Conservation (phyloP, 2,888 invertebrate species). For the Acronicta aceris region DNA sequence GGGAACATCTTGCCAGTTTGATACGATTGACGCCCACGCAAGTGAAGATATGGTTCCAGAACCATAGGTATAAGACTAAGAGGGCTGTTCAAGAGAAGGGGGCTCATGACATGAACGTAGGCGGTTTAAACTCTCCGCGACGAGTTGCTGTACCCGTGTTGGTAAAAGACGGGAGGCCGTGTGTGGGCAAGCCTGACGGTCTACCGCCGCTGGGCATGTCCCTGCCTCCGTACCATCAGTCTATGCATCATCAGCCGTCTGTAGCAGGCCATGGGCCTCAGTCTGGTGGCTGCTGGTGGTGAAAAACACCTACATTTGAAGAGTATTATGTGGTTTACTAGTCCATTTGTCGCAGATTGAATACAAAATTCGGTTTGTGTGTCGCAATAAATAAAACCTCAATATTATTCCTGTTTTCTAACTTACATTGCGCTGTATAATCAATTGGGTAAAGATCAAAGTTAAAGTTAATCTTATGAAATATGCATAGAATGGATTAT, state of each 20-base stretch:
- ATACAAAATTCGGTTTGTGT: constrained; percentile 42
- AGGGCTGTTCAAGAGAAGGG: constrained; percentile 98
- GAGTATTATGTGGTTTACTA: constrained; percentile 74
- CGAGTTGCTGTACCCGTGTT: constrained; percentile 98
- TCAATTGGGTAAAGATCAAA: background rate
- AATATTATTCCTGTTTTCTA: background rate
- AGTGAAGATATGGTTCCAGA: constrained; percentile 99
- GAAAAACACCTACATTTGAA: constrained; percentile 61
- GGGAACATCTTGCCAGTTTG: constrained; percentile 98
- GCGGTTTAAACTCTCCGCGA: constrained; percentile 94
- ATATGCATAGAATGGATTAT: too few species aligned
- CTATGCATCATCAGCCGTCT: constrained; percentile 81
- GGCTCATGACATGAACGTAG: constrained; percentile 91
- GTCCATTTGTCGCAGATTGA: constrained; percentile 67
- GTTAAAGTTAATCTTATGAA: too few species aligned
- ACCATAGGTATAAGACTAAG: constrained; percentile 99
- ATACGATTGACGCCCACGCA: constrained; percentile 99
- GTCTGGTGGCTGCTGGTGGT: constrained; percentile 89
- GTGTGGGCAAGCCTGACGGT: constrained; percentile 90
- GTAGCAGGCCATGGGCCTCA: constrained; percentile 78
- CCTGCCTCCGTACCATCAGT: constrained; percentile 85
- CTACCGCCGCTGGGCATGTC: constrained; percentile 84
- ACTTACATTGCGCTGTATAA: background rate
- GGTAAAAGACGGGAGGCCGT: constrained; percentile 98
- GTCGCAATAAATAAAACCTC: background rate